These are phyloP conservation scores for Panopea generosa DNA, from an alignment of 2,888 invertebrate species.

Conservation along the genomic window DNA sequence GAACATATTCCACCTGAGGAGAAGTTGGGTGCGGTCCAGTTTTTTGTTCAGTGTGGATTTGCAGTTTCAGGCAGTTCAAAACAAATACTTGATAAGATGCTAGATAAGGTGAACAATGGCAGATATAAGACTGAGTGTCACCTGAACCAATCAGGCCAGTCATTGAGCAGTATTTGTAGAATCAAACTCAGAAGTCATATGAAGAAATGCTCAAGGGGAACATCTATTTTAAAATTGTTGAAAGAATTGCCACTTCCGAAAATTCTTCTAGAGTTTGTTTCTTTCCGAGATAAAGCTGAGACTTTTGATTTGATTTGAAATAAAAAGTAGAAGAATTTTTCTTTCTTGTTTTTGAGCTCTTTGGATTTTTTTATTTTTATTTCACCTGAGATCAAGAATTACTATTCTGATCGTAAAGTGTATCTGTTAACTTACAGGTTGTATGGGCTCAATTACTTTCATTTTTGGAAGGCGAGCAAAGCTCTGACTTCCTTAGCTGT, in stretches of 20 bases:
- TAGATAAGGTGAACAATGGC: no score
- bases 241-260: conserved; percentile 7
- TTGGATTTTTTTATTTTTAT: no score
- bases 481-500: no score
- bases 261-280: conserved; percentile 13
- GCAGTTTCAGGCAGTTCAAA: neutral
- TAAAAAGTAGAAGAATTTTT: no score
- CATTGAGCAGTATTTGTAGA: conserved; percentile 14
- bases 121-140: no score
- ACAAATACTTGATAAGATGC: no score
- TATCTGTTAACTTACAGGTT: no score
- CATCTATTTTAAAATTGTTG: neutral
- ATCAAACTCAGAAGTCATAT: conserved; percentile 2
- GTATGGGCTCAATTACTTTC: no score
- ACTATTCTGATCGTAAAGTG: no score
- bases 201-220: conserved; percentile 5
- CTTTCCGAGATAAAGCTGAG: conserved; percentile 9
- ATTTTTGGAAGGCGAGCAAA: no score
- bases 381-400: no score
- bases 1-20: conserved; percentile 5
- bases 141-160: neutral
- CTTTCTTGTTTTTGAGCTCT: no score
- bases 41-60: conserved; percentile 16
- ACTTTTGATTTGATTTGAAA: neutral
- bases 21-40: neutral